phyloP scores from a whole-genome alignment of 2,888 invertebrate genomes.

The Drosophila ustulata region DNA sequence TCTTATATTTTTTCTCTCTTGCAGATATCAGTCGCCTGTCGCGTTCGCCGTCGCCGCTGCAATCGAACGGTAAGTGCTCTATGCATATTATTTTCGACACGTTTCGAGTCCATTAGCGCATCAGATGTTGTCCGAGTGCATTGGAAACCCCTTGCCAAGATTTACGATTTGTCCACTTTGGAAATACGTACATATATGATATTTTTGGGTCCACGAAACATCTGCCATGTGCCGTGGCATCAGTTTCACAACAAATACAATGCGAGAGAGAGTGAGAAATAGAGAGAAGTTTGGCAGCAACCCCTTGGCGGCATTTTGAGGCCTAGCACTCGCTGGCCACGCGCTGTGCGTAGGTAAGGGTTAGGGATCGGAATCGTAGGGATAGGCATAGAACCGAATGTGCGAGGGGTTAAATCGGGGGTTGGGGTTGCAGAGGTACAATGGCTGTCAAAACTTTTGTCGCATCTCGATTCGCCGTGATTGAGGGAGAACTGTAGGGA shows the following conservation, averaged over 20 bases:
- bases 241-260: constrained; percentile 73
- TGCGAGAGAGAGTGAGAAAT: not conserved
- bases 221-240: constrained; percentile 72
- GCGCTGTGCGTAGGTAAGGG: constrained; percentile 55
- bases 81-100: constrained; percentile 17
- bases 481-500: constrained; percentile 33
- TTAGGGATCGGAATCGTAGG: constrained; percentile 30
- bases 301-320: constrained; percentile 53
- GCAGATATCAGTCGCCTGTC: constrained; percentile 88
- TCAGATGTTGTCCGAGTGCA: constrained; percentile 75
- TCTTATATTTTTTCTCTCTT: constrained; percentile 41
- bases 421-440: constrained; percentile 20
- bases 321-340: constrained; percentile 59
- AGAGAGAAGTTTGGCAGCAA: constrained; percentile 45
- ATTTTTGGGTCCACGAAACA: constrained; percentile 58
- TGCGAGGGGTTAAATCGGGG: constrained; percentile 2
- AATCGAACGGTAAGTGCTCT: constrained; percentile 88
- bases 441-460: constrained; percentile 71
- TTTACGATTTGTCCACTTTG: constrained; percentile 83
- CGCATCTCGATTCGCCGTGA: constrained; percentile 26
- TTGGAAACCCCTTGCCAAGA: constrained; percentile 38
- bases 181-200: constrained; percentile 10
- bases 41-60: constrained; percentile 92
- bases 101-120: constrained; percentile 33
- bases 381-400: not conserved